A percentile compares a stretch with the other conserved stretches of the same genome.
phyloP scores from a whole-genome alignment of 2,888 invertebrate genomes.

The Philereme vetulata region DNA sequence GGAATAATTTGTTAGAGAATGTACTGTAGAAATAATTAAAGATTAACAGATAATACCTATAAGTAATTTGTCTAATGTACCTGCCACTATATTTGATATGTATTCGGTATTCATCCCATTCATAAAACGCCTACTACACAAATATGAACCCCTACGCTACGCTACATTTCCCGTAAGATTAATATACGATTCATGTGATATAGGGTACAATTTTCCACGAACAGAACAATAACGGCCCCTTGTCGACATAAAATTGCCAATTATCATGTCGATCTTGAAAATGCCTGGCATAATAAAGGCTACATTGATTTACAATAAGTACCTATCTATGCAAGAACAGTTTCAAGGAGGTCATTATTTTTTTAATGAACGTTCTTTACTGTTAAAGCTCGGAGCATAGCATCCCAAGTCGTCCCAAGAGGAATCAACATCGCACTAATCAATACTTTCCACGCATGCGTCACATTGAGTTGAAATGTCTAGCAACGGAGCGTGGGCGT shows the following conservation, averaged over 20 bases:
- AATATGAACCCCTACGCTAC: not conserved
- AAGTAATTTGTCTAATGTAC: too few species aligned
- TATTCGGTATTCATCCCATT: not conserved
- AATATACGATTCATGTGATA: not conserved
- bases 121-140: not conserved
- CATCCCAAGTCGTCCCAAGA: conserved; percentile 41
- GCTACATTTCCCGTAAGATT: not conserved
- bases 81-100: too few species aligned
- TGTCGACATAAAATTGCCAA: conserved; percentile 16
- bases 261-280: conserved; percentile 13
- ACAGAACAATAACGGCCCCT: conserved; percentile 13
- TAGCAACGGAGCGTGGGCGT: conserved; percentile 52
- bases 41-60: too few species aligned
- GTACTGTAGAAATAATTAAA: too few species aligned
- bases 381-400: conserved; percentile 25
- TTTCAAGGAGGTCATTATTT: conserved; percentile 11
- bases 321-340: not conserved
- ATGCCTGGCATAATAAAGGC: conserved; percentile 20
- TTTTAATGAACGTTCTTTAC: conserved; percentile 5
- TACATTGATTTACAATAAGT: conserved; percentile 36
- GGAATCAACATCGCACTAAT: conserved; percentile 67
- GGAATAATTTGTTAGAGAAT: too few species aligned
- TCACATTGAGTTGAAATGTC: conserved; percentile 55
- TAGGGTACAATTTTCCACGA: conserved; percentile 19
- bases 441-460: conserved; percentile 81